phyloP scores from a whole-genome alignment of 1,140 invertebrate species.

The Proctacanthus coquilletti region DNA sequence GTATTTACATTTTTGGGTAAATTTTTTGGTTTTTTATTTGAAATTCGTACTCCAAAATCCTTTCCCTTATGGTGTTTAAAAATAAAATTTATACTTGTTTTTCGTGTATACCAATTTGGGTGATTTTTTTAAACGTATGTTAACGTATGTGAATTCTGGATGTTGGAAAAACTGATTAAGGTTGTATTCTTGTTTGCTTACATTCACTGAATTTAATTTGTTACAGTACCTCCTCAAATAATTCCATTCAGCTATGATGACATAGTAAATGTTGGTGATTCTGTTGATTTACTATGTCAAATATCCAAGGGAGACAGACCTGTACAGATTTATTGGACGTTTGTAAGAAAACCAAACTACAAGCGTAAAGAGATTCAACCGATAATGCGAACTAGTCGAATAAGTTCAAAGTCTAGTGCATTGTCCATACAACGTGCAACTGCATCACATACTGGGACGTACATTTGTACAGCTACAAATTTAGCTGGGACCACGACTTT shows the following conservation, averaged over 20 bases:
- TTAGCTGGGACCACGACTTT: constrained; percentile 42
- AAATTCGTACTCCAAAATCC: no score
- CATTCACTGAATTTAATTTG: background rate
- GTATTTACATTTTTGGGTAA: no score
- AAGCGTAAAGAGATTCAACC: constrained; percentile 14
- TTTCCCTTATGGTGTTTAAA: no score
- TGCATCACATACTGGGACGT: constrained; percentile 45
- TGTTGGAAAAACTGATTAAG: no score
- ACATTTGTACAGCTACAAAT: constrained; percentile 51
- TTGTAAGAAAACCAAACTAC: constrained; percentile 14
- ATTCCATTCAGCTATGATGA: constrained; percentile 45
- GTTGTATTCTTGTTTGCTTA: no score
- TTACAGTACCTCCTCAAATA: constrained; percentile 39
- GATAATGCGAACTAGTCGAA: constrained; percentile 24
- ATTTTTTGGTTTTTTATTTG: no score
- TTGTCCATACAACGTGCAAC: constrained; percentile 50
- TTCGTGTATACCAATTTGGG: no score
- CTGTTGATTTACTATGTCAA: constrained; percentile 48
- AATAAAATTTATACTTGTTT: no score
- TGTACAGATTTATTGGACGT: constrained; percentile 42
- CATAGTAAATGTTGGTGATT: constrained; percentile 44
- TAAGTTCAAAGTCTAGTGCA: constrained; percentile 37
- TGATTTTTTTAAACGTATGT: no score
- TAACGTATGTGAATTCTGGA: no score
- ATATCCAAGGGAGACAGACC: constrained; percentile 50